These are phyloP conservation scores for Thaumetopoea pityocampa DNA, from an alignment of 1,140 invertebrate species.

Conservation along the genomic window DNA sequence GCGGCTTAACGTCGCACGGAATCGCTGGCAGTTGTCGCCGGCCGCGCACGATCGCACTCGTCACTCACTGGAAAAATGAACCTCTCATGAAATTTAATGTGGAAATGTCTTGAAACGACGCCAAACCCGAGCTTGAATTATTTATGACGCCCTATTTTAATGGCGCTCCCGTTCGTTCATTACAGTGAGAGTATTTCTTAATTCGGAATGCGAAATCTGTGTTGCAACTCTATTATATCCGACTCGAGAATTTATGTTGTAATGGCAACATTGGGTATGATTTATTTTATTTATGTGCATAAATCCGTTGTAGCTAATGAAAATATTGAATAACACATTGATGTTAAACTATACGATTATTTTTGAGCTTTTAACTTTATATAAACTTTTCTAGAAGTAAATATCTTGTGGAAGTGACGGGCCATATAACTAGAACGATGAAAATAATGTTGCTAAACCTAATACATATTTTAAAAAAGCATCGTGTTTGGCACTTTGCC, in stretches of 20 bases:
- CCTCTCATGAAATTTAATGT: conserved; percentile 74
- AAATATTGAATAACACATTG: conserved; percentile 15
- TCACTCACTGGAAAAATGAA: conserved; percentile 64
- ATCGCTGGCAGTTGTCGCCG: conserved; percentile 8
- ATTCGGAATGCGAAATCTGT: conserved; percentile 51
- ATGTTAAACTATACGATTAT: no score
- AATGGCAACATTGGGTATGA: conserved; percentile 7
- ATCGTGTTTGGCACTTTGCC: no score
- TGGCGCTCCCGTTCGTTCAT: conserved; percentile 64
- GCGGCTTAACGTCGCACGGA: neutral
- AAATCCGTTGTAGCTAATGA: conserved; percentile 12
- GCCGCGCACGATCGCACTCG: conserved; percentile 33
- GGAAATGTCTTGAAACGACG: conserved; percentile 72
- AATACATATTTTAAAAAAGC: no score
- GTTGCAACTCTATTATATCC: conserved; percentile 23
- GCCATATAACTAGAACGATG: no score
- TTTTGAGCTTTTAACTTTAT: no score
- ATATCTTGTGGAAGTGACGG: no score
- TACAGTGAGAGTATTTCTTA: conserved; percentile 67
- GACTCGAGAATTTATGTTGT: conserved; percentile 7
- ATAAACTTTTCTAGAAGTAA: no score
- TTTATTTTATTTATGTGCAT: conserved; percentile 7
- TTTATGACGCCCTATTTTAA: conserved; percentile 72
- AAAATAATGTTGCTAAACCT: no score
- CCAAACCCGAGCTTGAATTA: conserved; percentile 70